Evolutionary conservation across 2,888 invertebrate species (phyloP).

Genomic region (Eupithecia abbreviata): DNA sequence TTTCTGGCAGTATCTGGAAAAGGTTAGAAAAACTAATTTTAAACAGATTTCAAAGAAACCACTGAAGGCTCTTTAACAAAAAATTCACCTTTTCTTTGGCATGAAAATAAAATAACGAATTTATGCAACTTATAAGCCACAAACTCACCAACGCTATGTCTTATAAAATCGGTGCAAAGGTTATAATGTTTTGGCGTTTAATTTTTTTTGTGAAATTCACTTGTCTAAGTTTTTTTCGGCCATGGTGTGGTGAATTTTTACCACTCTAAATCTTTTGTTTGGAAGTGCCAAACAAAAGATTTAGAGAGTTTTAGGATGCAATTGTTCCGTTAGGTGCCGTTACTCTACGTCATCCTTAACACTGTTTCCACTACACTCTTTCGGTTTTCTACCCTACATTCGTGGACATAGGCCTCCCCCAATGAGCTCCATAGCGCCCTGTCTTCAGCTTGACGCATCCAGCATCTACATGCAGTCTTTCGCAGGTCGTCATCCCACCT

Average conservation of each 20-base stretch:
- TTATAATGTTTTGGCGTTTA: not conserved
- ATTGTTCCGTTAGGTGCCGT: slow-evolving; percentile 5
- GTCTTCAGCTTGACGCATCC: no score
- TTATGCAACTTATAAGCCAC: not conserved
- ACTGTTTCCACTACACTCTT: slow-evolving; percentile 9
- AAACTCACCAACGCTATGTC: not conserved
- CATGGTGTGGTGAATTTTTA: not conserved
- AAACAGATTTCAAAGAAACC: not conserved
- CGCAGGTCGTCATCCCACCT: no score
- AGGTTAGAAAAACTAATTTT: not conserved
- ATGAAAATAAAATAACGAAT: not conserved
- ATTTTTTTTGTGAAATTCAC: not conserved
- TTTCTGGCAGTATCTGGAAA: not conserved
- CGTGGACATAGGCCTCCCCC: no score
- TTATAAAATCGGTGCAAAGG: not conserved
- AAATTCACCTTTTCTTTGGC: not conserved
- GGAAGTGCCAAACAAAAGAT: not conserved
- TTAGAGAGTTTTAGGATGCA: not conserved
- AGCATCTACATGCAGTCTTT: no score
- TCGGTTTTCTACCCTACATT: no score
- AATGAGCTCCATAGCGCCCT: no score
- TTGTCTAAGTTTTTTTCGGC: not conserved
- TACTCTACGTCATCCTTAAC: slow-evolving; percentile 1
- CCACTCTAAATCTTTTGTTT: slow-evolving; percentile 4
- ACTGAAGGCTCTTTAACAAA: not conserved